Base-by-base conservation (phyloP, 64 coral and sea anemone genomes). In the Montipora efflorescens region DNA sequence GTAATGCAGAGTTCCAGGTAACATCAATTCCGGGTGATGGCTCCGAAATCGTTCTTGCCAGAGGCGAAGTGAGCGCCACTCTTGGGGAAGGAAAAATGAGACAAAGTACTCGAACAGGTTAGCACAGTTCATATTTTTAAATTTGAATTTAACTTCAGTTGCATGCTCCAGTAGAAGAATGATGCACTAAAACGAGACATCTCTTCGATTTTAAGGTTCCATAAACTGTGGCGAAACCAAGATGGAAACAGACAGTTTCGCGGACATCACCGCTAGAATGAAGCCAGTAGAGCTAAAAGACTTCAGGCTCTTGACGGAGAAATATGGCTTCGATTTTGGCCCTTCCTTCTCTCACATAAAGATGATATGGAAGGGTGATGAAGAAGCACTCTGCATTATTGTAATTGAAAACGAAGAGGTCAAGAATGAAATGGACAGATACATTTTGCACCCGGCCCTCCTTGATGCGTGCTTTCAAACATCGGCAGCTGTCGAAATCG, bases 381-480 rank as follows among this genome's bases (percentile, higher is more conserved):
- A 90, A 49, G 80, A 75, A 18, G 93, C 93, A 21, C 14, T 95
- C 4, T 95, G 93, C 80, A 53, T 84, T 21, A 19, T 95, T 48
- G 93, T 79, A 36, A 90, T 95, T 88, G 88, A 90, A 36, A 81
- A 79, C 14, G 69, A 67, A 7, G 69, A 87, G 44, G 36, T 70
- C 5, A 71, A 70, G 55, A 23, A 13, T 70, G 83, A 87, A 87
- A 67, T 70, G 61, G 69, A 48, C 61, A 47, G 62, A 67, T 95
- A 95, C 62, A 69, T 95, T 5, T 73, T 91, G 66, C 94, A 95
- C 70, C 94, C 94, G 14, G 89, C 82, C 4, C 71, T 93, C 75
- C 55, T 93, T 7, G 94, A 95, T 49, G 84, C 91, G 18, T 93
- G 91, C 59, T 81, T 93, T 4, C 91, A 95, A 81, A 91, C 94